A percentile compares a stretch with the other conserved stretches of the same genome.
These are phyloP conservation scores for Helicolenus hilgendorfi DNA, from an alignment of 2,797 vertebrate genomes.

Conservation along the genomic window DNA sequence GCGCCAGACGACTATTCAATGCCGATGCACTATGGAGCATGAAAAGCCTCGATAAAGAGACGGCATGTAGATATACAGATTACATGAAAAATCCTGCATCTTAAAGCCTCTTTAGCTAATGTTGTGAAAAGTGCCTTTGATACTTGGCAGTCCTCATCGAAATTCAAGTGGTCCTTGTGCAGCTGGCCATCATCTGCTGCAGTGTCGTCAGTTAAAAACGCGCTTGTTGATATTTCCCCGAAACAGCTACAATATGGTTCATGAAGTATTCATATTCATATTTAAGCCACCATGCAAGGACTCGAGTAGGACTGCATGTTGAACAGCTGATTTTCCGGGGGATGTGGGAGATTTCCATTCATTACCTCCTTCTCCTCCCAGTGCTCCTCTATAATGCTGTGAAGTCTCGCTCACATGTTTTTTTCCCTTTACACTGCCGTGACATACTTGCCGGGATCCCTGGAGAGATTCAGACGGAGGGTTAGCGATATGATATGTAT, in stretches of 20 bases:
- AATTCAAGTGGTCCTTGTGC: slow-evolving; percentile 31
- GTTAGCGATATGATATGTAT: slow-evolving; percentile 80
- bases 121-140: slow-evolving; percentile 6
- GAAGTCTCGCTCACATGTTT: slow-evolving; percentile 61
- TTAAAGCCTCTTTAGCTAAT: not conserved
- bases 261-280: slow-evolving; percentile 30
- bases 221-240: slow-evolving; percentile 20
- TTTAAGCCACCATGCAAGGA: slow-evolving; percentile 18
- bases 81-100: not conserved
- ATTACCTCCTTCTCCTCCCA: slow-evolving; percentile 35
- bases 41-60: slow-evolving; percentile 1
- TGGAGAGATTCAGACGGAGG: slow-evolving; percentile 56
- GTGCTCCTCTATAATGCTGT: slow-evolving; percentile 39
- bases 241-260: slow-evolving; percentile 26
- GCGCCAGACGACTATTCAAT: slow-evolving; percentile 29
- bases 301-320: slow-evolving; percentile 27
- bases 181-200: slow-evolving; percentile 44
- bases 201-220: slow-evolving; percentile 9
- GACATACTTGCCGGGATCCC: slow-evolving; percentile 67
- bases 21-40: slow-evolving; percentile 12
- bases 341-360: slow-evolving; percentile 67
- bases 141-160: slow-evolving; percentile 12
- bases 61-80: not conserved
- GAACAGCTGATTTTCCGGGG: slow-evolving; percentile 58
- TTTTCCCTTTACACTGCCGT: slow-evolving; percentile 33